These are phyloP conservation scores for Anaspis maculata DNA, from an alignment of 2,888 invertebrate species.

Conservation along the genomic window DNA sequence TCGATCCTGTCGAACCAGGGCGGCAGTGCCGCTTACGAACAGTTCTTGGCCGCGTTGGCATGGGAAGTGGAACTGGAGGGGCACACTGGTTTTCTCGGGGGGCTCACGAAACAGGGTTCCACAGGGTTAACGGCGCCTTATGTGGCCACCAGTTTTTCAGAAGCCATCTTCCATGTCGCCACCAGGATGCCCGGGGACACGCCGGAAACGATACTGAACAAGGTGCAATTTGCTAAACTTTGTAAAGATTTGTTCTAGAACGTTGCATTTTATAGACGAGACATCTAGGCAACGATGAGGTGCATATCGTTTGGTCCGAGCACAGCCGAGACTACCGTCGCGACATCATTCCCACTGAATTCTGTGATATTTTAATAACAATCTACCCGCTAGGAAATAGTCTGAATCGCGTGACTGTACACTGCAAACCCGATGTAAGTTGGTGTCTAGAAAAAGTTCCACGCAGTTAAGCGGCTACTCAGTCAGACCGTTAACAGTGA, in stretches of 20 bases:
- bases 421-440: slow-evolving; percentile 75
- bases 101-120: slow-evolving; percentile 80
- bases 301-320: slow-evolving; percentile 99
- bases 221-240: too few relatives aligned
- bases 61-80: slow-evolving; percentile 86
- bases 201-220: slow-evolving; percentile 78
- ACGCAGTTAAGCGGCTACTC: too few relatives aligned
- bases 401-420: slow-evolving; percentile 80
- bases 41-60: slow-evolving; percentile 58
- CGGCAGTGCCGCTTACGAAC: slow-evolving; percentile 91
- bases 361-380: slow-evolving; percentile 95
- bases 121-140: slow-evolving; percentile 94
- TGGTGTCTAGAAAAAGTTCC: too few relatives aligned
- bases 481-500: too few relatives aligned
- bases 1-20: slow-evolving; percentile 86
- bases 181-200: slow-evolving; percentile 92
- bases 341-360: slow-evolving; percentile 96
- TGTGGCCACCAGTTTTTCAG: slow-evolving; percentile 85
- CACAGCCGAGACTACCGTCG: slow-evolving; percentile 91
- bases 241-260: too few relatives aligned
- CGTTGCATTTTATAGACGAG: slow-evolving; percentile 60
- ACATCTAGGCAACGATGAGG: slow-evolving; percentile 96
- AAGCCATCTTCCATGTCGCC: slow-evolving; percentile 95
- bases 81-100: slow-evolving; percentile 93
- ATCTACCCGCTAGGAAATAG: slow-evolving; percentile 89